Conservation (phyloP, 1,140 invertebrate genomes). For the Aphaenogaster rudis region DNA sequence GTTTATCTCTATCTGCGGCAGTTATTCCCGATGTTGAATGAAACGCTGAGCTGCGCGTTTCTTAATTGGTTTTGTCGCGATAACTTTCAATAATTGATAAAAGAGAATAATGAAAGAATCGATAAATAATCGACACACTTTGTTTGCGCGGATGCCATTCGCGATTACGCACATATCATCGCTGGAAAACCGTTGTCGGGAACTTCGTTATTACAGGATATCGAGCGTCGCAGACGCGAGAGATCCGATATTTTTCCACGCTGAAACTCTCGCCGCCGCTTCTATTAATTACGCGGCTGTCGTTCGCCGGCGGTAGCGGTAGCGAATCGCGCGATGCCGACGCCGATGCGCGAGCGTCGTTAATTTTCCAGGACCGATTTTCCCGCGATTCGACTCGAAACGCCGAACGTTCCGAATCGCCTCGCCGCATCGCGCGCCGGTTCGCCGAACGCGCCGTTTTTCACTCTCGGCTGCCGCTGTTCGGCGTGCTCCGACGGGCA, state of each 20-base stretch:
- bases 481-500: background rate
- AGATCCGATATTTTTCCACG: conserved; percentile 63
- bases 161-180: conserved; percentile 1
- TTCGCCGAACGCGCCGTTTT: conserved; percentile 64
- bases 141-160: background rate
- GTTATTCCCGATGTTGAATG: background rate
- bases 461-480: conserved; percentile 59
- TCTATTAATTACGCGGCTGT: conserved; percentile 72
- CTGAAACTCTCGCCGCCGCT: conserved; percentile 51
- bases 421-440: conserved; percentile 24
- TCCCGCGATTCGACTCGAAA: conserved; percentile 51
- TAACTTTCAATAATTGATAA: conserved; percentile 18
- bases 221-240: background rate
- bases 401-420: conserved; percentile 44
- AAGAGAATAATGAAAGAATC: conserved; percentile 17
- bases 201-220: conserved; percentile 40
- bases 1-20: background rate
- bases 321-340: conserved; percentile 26
- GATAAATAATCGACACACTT: background rate
- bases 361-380: conserved; percentile 67
- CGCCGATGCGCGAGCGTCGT: conserved; percentile 54
- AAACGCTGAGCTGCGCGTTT: conserved; percentile 1
- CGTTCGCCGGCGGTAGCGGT: conserved; percentile 30
- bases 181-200: background rate
- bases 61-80: conserved; percentile 28